Evolutionary conservation across 2,113 vertebrate genomes (phyloP), one percentile per base, ranked within the genome.

Genomic region (Noctilio leporinus): DNA sequence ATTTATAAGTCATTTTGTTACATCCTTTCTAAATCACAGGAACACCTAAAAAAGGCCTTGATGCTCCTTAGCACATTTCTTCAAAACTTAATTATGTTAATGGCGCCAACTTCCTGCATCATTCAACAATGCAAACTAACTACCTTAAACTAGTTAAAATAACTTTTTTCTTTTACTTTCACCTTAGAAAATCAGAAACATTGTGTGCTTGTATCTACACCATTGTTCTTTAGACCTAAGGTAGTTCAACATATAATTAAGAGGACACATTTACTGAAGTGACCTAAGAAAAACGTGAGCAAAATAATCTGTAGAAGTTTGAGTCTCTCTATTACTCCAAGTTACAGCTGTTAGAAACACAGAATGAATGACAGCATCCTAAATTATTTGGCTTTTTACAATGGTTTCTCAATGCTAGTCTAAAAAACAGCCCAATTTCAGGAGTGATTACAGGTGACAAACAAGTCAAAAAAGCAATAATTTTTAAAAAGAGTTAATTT

Each of bases 1-100:
- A 96, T 89, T 91, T 89, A 96, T 78, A 96, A 97, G 73, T 72
- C 47, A 93, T 51, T 94, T 47, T 47, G 76, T 38, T 93, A 97
- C 91, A 96, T 97, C 94, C 97, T 96, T 96, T 92, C 94, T 93
- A 96, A 95, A 80, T 96, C 15, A n/a, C 1, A 7, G 72, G 47
- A 90, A 97, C 73, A 84, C 87, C 47, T 51, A 87, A 96, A 77
- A 67, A 67, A 91, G 10, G 19, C 47, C 75, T 90, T 93, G 62
- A 94, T 96, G 86, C 93, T 93, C 73, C 73, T 81, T 93, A 89
- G 94, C 90, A 95, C 38, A 94, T 95, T 95, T 97, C 94, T 96
- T 85, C 35, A 87, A 96, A 96, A 80, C 81, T 30, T 30, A 90
- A 95, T 87, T 43, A 86, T 0, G 0, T 4, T 83, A 83, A 1